Evolutionary conservation across 2,113 vertebrate species (phyloP), one percentile per base, ranked within the genome.

Genomic region (Pelmatolapia mariae): DNA sequence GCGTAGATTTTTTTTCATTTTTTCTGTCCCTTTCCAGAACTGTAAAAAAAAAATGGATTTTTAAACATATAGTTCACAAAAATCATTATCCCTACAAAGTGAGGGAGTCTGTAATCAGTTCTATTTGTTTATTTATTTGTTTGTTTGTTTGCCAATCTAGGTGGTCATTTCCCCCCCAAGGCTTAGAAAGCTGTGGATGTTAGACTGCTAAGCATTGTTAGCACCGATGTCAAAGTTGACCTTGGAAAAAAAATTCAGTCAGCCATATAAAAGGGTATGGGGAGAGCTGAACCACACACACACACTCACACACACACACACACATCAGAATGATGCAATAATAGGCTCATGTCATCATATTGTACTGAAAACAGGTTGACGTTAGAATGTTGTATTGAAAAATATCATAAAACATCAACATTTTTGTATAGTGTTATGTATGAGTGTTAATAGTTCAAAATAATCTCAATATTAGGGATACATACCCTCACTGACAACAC

Each of bases 401-500:
- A 18, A 1, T 33, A 19, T 61, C 57, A 61, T 19, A 19, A 61
- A 19, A 33, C 29, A 61, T 61, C 5, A 6, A 61, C 29, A 3
- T 29, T 59, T 59, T 59, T 61, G 57, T 18, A 61, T 31, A 61
- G 8, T 31, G 57, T 31, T 4, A 31, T 18, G 57, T 6, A 10
- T 2, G 15, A 61, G 57, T 61, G 57, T 7, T 61, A 33, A 33
- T 61, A 61, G 57, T 61, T 19, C 2, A 33, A 61, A 61, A 61
- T 63, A 63, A 63, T 63, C 16, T 63, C 0, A 63, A 33, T 2
- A 5, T 68, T 0, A 68, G 7, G 10, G 63, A 38, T 13, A 22
- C 33, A 38, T 6, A 24, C n/a, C n/a, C 12, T 71, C n/a, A 1
- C n/a, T 71, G 36, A 68, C 63, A 68, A 13, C 33, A 66, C 18